Evolutionary conservation across 1,140 invertebrate species (phyloP), one percentile per base, ranked within the genome.

Genomic region (Plodia interpunctella): DNA sequence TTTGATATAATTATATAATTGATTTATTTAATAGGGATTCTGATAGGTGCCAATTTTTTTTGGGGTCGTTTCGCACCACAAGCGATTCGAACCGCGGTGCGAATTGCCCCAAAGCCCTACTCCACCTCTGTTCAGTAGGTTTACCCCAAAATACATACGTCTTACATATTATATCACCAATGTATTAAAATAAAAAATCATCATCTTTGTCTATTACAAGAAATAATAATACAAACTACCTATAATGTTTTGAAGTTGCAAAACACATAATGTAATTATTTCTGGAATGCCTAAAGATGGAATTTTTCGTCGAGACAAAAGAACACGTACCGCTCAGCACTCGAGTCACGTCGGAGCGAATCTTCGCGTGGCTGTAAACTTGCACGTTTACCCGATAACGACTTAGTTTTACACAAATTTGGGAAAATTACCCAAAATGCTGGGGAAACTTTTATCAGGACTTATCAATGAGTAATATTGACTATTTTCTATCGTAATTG

Each of bases 371-470:
- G 38, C 6, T 15, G 15, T 44, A 44, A 44, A 44, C 38, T 44
- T 44, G 38, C 38, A 15, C 38, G 38, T 44, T 15, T 44, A 15
- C 15, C n/a, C 15, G 38, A 15, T 15, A 44, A 44, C 38, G 38
- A n/a, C 38, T 17, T 44, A 44, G 38, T 44, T 44, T 44, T 44
- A 15, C 15, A 44, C 38, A 44, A 44, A 44, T 44, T 44, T 44
- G 15, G 15, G 38, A 44, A 44, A 44, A 44, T 44, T 15, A 1
- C 38, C n/a, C 15, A 44, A 15, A 44, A n/a, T 44, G 32, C n/a
- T 44, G 13, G 38, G n/a, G 2, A 44, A 44, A 44, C 38, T 44
- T 44, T 44, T 44, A 44, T 44, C 38, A 10, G 38, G n/a, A 28
- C 35, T 5, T 15, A 44, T 44, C 38, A 44, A 44, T 44, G 15